Conservation (phyloP, 2,888 invertebrate species). For the Synanthedon myopaeformis region DNA sequence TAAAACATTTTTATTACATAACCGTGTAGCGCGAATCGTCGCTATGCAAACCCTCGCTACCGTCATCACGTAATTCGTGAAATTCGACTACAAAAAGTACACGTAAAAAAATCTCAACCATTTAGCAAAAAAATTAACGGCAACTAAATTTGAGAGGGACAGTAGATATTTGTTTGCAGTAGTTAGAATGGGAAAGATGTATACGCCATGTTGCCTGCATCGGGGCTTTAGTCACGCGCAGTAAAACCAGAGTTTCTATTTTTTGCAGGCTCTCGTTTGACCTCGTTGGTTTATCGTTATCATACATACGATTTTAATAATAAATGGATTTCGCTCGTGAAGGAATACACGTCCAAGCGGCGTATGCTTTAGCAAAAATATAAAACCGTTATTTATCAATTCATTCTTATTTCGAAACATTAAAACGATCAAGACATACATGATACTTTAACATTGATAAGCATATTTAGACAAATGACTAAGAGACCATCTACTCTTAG, state of each 20-base stretch:
- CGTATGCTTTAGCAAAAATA: no score
- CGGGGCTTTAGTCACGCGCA: constrained; percentile 62
- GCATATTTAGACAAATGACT: no score
- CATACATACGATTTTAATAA: constrained; percentile 49
- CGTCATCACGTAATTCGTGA: constrained; percentile 50
- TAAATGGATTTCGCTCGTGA: constrained; percentile 50
- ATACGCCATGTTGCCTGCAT: constrained; percentile 59
- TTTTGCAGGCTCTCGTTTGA: constrained; percentile 63
- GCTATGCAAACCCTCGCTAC: constrained; percentile 20
- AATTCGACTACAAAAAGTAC: constrained; percentile 44
- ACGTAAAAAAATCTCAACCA: constrained; percentile 28
- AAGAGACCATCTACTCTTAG: no score
- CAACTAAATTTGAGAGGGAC: constrained; percentile 38
- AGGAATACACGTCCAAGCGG: constrained; percentile 35
- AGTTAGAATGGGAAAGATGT: constrained; percentile 38
- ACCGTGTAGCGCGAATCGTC: constrained; percentile 23
- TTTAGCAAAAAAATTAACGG: constrained; percentile 52
- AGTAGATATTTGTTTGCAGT: constrained; percentile 17
- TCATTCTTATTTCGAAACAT: constrained; percentile 14
- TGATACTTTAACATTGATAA: no score
- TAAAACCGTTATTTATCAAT: no score
- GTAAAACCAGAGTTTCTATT: constrained; percentile 59
- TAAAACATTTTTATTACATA: constrained; percentile 20
- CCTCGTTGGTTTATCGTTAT: constrained; percentile 68
- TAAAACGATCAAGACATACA: no score